phyloP scores from a whole-genome alignment of 2,888 invertebrate genomes.

The Cryptus armator region DNA sequence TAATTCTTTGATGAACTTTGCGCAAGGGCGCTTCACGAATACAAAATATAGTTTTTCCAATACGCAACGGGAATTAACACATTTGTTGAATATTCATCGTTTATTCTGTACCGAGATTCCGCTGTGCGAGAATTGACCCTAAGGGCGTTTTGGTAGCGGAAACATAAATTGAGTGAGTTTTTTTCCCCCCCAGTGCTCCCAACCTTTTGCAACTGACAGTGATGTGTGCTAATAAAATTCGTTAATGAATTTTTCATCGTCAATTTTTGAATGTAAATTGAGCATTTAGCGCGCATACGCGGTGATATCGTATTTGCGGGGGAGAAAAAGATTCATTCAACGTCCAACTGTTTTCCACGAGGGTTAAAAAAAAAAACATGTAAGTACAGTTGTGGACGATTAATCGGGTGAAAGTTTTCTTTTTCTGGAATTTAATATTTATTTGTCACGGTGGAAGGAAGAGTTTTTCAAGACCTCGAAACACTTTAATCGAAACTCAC shows the following conservation, averaged over 20 bases:
- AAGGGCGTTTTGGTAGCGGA: not conserved
- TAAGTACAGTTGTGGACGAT: not conserved
- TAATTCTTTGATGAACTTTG: slow-evolving; percentile 18
- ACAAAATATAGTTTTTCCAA: not conserved
- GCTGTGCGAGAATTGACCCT: not conserved
- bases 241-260: not conserved
- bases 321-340: not conserved
- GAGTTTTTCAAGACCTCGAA: slow-evolving; percentile 31
- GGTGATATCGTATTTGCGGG: no score
- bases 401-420: not conserved
- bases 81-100: not conserved
- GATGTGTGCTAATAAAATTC: not conserved
- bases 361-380: not conserved
- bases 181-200: not conserved
- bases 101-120: not conserved
- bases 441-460: not conserved
- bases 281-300: not conserved
- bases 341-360: not conserved
- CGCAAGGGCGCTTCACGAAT: not conserved
- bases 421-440: slow-evolving; percentile 17
- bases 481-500: slow-evolving; percentile 55
- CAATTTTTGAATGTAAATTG: not conserved
- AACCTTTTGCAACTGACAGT: not conserved
- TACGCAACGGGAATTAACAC: not conserved
- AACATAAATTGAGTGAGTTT: not conserved